Evolutionary conservation across 2,888 invertebrate species (phyloP).

Genomic region (Metalampra italica): DNA sequence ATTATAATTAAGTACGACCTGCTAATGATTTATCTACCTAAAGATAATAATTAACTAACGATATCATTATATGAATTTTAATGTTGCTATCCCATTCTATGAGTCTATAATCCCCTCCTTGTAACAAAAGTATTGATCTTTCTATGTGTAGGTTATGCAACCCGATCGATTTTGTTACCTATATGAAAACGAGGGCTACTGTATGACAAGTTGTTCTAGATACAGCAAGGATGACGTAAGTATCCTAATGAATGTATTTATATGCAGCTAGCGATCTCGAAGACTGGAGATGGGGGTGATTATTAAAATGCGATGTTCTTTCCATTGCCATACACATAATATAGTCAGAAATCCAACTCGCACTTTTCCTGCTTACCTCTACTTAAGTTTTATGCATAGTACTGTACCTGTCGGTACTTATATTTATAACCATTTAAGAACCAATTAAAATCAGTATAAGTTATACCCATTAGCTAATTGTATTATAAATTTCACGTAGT

Average conservation of each 20-base stretch:
- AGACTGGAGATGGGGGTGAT: background rate
- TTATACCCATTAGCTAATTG: too few relatives aligned
- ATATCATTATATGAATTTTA: background rate
- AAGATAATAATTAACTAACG: background rate
- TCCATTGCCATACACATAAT: too few relatives aligned
- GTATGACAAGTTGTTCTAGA: background rate
- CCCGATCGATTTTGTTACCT: constrained; percentile 11
- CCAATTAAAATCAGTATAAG: too few relatives aligned
- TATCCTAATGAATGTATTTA: background rate
- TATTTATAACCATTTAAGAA: too few relatives aligned
- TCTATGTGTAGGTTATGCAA: constrained; percentile 12
- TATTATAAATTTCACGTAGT: too few relatives aligned
- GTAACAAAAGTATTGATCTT: constrained; percentile 14
- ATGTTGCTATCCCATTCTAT: constrained; percentile 10
- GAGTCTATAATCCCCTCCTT: constrained; percentile 10
- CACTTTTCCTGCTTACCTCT: too few relatives aligned
- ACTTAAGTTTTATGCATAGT: too few relatives aligned
- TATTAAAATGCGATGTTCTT: background rate
- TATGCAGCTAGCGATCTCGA: background rate
- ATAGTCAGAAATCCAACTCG: too few relatives aligned
- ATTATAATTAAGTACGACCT: too few relatives aligned
- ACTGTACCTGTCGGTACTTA: too few relatives aligned
- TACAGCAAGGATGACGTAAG: background rate
- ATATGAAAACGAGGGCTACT: background rate
- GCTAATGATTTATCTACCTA: too few relatives aligned